These are phyloP conservation scores for Trogon surrucura DNA, from an alignment of 2,113 vertebrate species.

Conservation along the genomic window DNA sequence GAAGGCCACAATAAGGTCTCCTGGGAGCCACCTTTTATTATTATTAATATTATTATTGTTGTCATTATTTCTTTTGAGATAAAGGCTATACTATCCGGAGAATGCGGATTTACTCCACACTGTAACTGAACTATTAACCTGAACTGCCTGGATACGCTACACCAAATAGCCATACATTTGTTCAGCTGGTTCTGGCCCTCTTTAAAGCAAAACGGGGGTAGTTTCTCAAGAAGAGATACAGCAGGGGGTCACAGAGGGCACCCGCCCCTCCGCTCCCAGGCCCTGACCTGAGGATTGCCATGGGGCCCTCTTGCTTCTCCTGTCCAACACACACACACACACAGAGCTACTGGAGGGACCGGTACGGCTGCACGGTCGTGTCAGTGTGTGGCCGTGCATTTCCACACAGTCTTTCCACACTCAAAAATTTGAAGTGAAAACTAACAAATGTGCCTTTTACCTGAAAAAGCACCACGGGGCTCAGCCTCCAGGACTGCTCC, in stretches of 20 bases:
- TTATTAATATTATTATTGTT: neutral
- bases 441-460: neutral
- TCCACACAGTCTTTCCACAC: rapidly evolving
- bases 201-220: neutral
- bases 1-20: no score
- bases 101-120: neutral
- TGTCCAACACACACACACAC: neutral
- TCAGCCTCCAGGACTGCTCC: neutral
- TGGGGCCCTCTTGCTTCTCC: neutral
- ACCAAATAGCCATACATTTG: constrained; percentile 47
- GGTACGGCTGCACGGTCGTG: rapidly evolving
- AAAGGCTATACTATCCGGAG: neutral
- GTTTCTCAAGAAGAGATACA: constrained; percentile 50
- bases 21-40: no score
- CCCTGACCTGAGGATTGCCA: neutral
- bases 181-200: constrained; percentile 61
- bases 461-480: neutral
- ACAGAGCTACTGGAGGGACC: neutral
- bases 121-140: constrained; percentile 59
- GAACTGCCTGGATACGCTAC: neutral
- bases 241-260: constrained; percentile 58
- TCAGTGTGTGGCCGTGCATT: rapidly evolving
- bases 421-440: neutral
- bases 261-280: neutral
- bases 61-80: neutral